These are phyloP conservation scores for Distichodus sexfasciatus DNA, from an alignment of 2,797 vertebrate species.

Conservation along the genomic window DNA sequence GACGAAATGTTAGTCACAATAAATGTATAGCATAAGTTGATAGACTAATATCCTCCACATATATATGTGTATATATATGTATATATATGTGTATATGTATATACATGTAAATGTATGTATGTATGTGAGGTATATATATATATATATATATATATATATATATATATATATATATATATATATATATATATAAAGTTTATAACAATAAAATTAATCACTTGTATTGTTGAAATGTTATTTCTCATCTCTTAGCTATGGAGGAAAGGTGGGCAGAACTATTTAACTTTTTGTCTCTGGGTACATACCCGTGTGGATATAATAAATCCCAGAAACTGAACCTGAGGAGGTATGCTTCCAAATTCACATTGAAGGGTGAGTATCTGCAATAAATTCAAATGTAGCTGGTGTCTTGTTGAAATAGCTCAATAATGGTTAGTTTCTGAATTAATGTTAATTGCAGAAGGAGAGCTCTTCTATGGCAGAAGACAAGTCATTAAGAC, in stretches of 20 bases:
- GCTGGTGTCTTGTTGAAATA: neutral
- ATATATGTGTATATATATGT: no score
- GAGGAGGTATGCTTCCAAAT: slow-evolving; percentile 30
- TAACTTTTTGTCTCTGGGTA: neutral
- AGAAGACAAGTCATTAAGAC: slow-evolving; percentile 18
- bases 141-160: no score
- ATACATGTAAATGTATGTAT: no score
- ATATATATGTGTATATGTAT: no score
- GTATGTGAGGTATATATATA: no score
- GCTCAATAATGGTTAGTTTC: neutral
- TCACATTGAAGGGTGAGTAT: slow-evolving; percentile 23
- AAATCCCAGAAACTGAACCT: slow-evolving; percentile 29
- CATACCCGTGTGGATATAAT: slow-evolving; percentile 20
- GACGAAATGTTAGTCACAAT: no score
- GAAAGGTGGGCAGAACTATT: slow-evolving; percentile 26
- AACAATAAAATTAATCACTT: no score
- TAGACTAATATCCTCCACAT: no score
- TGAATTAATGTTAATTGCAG: slow-evolving; percentile 14
- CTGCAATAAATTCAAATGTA: slow-evolving; percentile 4
- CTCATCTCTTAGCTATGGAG: slow-evolving; percentile 27
- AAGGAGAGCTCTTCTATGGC: slow-evolving; percentile 29
- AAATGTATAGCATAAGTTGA: no score
- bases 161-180: no score
- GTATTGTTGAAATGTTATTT: no score
- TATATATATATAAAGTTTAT: no score